Base-by-base conservation (phyloP, 1,140 invertebrate species). In the Orchestia grillus region DNA sequence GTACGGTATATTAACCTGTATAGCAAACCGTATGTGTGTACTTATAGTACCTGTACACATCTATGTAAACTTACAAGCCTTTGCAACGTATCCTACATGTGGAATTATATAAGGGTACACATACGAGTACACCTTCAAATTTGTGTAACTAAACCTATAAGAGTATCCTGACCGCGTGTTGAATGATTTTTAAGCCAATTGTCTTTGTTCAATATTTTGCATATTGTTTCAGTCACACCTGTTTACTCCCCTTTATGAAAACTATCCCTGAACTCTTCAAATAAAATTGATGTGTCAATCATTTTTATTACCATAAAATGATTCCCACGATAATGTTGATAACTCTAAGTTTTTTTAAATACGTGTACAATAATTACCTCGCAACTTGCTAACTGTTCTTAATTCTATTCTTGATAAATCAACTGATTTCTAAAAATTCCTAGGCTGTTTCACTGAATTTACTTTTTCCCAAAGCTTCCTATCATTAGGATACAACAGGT, bases 401-500 rank as follows among this genome's bases (percentile, higher is more conserved):
- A n/a, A 87, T 87, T 87, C 41, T n/a, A 40, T 87, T n/a, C n/a
- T 8, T n/a, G 41, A n/a, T 43, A 28, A 28, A 92, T 43, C 23
- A 42, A 92, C 43, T 92, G 43, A 92, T 43, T 15, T 45, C 40
- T 94, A 19, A 45, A 92, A 92, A n/a, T 11, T n/a, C 43, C 92
- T 94, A 40, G 44, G 92, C 41, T 45, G 92, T 94, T 44, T 44
- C 92, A 45, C 44, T 94, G 23, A 94, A 42, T 44, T 47, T 45
- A 47, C 44, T 94, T 94, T 45, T 94, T 94, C 92, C 92, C 92
- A 45, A 94, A 94, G 92, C 92, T 94, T 94, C 92, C 92, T 94
- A 94, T 94, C 44, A 94, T 94, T 94, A 94, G 92, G 92, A 94
- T 94, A 94, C 92, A 94, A 40, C 92, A 94, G 92, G 92, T 94